Evolutionary conservation across 92 coral and sea anemone genomes (phyloP).

Genomic region (Anthopleura xanthogrammica): DNA sequence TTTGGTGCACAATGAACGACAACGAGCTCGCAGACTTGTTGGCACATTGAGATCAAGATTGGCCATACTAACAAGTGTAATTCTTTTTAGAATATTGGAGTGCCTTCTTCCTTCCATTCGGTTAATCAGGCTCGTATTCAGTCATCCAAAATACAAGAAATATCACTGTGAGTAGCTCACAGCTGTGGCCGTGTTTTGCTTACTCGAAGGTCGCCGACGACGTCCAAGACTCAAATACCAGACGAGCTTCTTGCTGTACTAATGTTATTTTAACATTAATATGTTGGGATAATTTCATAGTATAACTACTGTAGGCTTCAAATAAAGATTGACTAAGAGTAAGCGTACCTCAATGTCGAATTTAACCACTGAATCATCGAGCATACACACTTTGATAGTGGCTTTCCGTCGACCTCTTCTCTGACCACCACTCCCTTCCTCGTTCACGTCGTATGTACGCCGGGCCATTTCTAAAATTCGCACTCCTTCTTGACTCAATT

Average conservation of each 20-base stretch:
- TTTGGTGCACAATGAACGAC: not conserved
- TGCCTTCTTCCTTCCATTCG: not conserved
- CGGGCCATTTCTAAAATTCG: conserved; percentile 58
- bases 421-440: conserved; percentile 63
- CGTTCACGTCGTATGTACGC: conserved; percentile 69
- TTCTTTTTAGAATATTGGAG: conserved; percentile 7
- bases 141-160: conserved; percentile 15
- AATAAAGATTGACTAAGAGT: conserved; percentile 10
- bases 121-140: conserved; percentile 19
- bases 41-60: conserved; percentile 19
- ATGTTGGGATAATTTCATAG: conserved; percentile 24
- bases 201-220: conserved; percentile 33
- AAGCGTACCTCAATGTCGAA: conserved; percentile 90
- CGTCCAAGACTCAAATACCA: conserved; percentile 21
- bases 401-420: conserved; percentile 66
- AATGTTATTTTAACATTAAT: conserved; percentile 19
- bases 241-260: conserved; percentile 10
- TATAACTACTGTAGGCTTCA: not conserved
- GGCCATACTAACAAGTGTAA: conserved; percentile 6
- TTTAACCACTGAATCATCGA: conserved; percentile 97
- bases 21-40: conserved; percentile 3
- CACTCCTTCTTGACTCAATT: conserved; percentile 1
- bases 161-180: conserved; percentile 18
- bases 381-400: conserved; percentile 91
- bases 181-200: conserved; percentile 24